These are phyloP conservation scores for Papilio dardanus DNA, from an alignment of 1,140 invertebrate species.

Conservation along the genomic window DNA sequence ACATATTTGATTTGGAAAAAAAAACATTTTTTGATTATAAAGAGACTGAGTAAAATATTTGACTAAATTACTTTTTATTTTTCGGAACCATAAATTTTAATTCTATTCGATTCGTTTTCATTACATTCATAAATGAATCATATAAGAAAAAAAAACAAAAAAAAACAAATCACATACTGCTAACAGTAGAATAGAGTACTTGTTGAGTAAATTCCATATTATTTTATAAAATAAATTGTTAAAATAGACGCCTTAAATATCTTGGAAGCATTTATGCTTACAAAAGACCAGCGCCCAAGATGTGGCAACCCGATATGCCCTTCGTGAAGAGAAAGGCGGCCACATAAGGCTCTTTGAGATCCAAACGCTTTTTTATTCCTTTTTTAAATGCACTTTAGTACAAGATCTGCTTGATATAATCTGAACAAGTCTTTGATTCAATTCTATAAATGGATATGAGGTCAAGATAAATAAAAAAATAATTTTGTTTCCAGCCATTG, in stretches of 20 bases:
- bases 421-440: neutral
- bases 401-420: conserved; percentile 9
- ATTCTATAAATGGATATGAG: neutral
- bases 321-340: conserved; percentile 38
- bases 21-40: too few species aligned
- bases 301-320: conserved; percentile 39
- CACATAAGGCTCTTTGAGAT: neutral
- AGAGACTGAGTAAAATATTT: too few species aligned
- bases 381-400: conserved; percentile 19
- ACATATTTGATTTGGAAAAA: too few species aligned
- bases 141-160: too few species aligned
- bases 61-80: too few species aligned
- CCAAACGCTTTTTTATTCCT: neutral
- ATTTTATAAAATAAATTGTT: neutral
- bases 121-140: too few species aligned
- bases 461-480: neutral
- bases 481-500: too few species aligned
- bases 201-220: neutral
- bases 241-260: conserved; percentile 6
- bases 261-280: neutral
- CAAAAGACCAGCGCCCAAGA: conserved; percentile 19
- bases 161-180: too few species aligned
- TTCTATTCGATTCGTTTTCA: too few species aligned
- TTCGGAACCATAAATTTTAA: too few species aligned
- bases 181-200: neutral